Base-by-base conservation (phyloP, 2,113 vertebrate species). In the Gobius niger region DNA sequence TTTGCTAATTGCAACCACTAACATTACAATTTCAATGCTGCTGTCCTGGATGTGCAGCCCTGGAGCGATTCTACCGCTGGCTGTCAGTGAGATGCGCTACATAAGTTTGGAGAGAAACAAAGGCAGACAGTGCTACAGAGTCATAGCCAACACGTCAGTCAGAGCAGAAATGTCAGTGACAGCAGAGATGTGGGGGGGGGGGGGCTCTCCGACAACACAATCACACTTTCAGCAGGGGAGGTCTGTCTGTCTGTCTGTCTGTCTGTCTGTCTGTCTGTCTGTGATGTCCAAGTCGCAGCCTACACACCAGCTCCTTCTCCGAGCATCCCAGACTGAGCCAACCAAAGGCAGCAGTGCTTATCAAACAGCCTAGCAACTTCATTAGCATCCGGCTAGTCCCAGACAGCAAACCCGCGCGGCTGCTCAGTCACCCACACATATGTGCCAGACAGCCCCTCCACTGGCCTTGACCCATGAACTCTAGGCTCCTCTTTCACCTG, bases 381-480 rank as follows among this genome's bases (percentile, higher is more conserved):
- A 88, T 92, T 92, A 83, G 84, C 85, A 91, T 90, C 75, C 68
- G 6, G 6, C 80, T 62, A 69, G 88, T 83, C 77, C 84, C 86
- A 86, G 88, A 87, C 81, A 42, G 73, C 69, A 16, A 60, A 61
- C 46, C 56, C 65, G 44, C 82, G 72, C 69, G 81, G 19, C 71
- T 15, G 75, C 54, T 67, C 73, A 78, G 65, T 73, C 66, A 59
- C 77, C 52, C 72, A 64, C 73, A 65, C 74, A 13, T 67, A 18
- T 46, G 68, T 71, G 44, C 78, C 88, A 89, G 85, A 84, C 85
- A 79, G 40, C 77, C 73, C 88, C 90, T 83, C 77, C 82, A 80
- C 76, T 92, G 93, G 90, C 94, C 93, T 93, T 94, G 94, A 93
- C 93, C 92, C 92, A 82, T 94, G 94, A 93, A 91, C 92, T 90